phyloP scores from a whole-genome alignment of 2,888 invertebrate genomes.

The Macaria notata region DNA sequence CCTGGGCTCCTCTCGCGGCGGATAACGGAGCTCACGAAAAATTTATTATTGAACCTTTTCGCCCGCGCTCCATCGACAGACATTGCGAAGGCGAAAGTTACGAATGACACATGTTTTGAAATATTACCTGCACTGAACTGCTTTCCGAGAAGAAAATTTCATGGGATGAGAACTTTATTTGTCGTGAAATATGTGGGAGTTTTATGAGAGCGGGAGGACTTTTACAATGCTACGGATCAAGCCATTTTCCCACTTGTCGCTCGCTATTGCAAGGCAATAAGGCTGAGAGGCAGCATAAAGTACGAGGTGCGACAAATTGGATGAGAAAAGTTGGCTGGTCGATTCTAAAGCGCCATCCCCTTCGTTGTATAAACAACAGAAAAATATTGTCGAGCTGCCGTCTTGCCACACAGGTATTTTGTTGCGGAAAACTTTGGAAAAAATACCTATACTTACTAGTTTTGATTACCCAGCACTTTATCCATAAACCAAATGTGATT shows the following conservation, averaged over 20 bases:
- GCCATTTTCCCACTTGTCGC: constrained; percentile 70
- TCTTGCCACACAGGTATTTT: no score
- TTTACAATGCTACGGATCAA: constrained; percentile 76
- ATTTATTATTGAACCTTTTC: constrained; percentile 82
- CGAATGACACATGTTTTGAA: constrained; percentile 83
- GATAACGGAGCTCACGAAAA: constrained; percentile 79
- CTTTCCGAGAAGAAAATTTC: constrained; percentile 73
- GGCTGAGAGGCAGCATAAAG: constrained; percentile 67
- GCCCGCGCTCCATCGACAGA: constrained; percentile 79
- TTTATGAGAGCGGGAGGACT: constrained; percentile 72
- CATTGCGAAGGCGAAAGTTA: constrained; percentile 82
- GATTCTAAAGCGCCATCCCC: constrained; percentile 39
- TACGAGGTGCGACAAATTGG: constrained; percentile 75
- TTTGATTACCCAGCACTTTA: no score
- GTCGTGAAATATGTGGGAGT: constrained; percentile 81
- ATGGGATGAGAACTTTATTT: constrained; percentile 80
- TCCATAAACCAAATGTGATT: no score
- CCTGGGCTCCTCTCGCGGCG: constrained; percentile 74
- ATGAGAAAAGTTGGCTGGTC: constrained; percentile 69
- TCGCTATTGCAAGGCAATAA: constrained; percentile 67
- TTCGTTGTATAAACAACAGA: no score
- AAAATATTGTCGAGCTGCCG: no score
- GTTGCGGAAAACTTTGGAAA: no score
- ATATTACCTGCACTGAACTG: constrained; percentile 80
- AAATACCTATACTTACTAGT: no score